phyloP scores from a whole-genome alignment of 2,113 vertebrate species.

The Ctenomys sociabilis region DNA sequence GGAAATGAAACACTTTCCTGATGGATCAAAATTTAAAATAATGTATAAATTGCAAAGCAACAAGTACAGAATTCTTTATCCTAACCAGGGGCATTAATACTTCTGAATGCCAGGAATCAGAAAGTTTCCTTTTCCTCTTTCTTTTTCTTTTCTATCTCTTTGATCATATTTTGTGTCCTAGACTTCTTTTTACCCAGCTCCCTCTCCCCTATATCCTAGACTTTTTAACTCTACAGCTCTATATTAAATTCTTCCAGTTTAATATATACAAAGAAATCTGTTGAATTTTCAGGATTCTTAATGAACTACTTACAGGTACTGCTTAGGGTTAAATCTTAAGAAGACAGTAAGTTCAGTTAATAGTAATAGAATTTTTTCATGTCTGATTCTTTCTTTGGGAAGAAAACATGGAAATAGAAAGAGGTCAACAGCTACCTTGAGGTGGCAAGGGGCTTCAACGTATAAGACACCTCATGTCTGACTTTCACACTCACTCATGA shows the following conservation, averaged over 20 bases:
- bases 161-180: not conserved
- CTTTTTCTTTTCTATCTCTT: not conserved
- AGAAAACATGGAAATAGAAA: not conserved
- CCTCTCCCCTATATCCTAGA: no score
- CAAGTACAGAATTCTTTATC: not conserved
- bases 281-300: not conserved
- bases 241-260: not conserved
- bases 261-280: not conserved
- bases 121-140: not conserved
- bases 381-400: not conserved
- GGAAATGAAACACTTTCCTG: not conserved
- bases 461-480: not conserved
- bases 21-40: not conserved
- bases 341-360: slow-evolving; percentile 37
- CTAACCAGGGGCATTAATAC: not conserved
- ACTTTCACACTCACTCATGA: not conserved
- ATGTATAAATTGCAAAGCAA: not conserved
- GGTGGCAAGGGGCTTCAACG: not conserved
- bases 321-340: not conserved
- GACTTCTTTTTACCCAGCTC: no score
- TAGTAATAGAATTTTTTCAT: not conserved
- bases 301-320: not conserved
- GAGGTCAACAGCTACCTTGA: not conserved
- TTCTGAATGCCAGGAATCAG: not conserved
- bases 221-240: not conserved